Base-by-base conservation (phyloP, 2,888 invertebrate genomes). In the Drosophila eohydei region DNA sequence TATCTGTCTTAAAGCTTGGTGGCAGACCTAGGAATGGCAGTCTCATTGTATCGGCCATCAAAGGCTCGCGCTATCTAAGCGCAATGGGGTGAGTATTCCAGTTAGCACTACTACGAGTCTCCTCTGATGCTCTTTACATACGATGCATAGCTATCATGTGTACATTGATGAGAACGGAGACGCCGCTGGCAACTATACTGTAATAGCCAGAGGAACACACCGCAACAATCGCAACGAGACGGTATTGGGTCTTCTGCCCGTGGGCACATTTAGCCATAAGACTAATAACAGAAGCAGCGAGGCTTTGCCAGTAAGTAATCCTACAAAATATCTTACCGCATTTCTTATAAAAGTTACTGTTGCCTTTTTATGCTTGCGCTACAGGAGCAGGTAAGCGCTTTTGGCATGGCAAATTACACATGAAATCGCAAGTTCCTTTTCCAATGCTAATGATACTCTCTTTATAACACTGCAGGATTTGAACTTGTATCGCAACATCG, bases 91-190 rank as follows among this genome's bases (percentile, higher is more conserved):
- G 93, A 94, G 94, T 77, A 40, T 4, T 14, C 12, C 8, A 55
- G 8, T 16, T 0, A 32, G n/a, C n/a, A 5, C 9, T 14, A 3
- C 16, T 12, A 11, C 52, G 32, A 40, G 32, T 34, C 30, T 30
- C 1, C 12, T 12, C 4, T 34, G 44, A 54, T 26, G 3, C 12
- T 41, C n/a, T 2, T 12, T 36, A 26, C 1, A 16, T 6, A 12
- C 28, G 11, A 4, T 12, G 3, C 14, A 14, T 91, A 97, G 98
- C 46, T 98, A 97, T 92, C 96, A 96, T 94, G 96, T 97, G n/a
- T 96, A 97, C 90, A 97, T 98, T 95, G 98, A 98, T 92, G 96
- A 96, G 85, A 96, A 97, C 87, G 98, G 97, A 0, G 98, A 98
- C 90, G 97, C 98, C 0, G 97, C 97, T 90, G 98, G 98, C 12